Evolutionary conservation across 2,113 vertebrate genomes (phyloP).

Genomic region (Sebastes schlegelii): DNA sequence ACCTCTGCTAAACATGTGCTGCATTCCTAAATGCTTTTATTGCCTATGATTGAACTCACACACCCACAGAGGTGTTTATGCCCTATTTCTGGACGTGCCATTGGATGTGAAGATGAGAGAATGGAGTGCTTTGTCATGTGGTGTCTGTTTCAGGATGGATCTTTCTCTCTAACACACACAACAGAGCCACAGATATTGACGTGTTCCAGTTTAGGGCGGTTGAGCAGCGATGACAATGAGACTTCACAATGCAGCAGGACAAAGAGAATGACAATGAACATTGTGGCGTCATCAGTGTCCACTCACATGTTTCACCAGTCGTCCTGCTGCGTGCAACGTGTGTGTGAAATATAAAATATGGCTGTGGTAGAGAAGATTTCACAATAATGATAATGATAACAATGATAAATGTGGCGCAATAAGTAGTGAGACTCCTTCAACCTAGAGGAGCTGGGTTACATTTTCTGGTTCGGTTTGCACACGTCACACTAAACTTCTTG

Average conservation of each 20-base stretch:
- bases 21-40: conserved; percentile 45
- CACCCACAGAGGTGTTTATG: conserved; percentile 42
- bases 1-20: conserved; percentile 51
- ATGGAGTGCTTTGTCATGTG: conserved; percentile 31
- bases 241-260: conserved; percentile 39
- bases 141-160: conserved; percentile 42
- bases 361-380: neutral
- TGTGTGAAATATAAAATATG: neutral
- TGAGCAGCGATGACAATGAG: conserved; percentile 37
- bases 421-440: neutral
- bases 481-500: neutral
- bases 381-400: neutral
- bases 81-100: conserved; percentile 25
- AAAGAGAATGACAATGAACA: conserved; percentile 33
- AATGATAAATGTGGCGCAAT: neutral
- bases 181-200: conserved; percentile 28
- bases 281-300: conserved; percentile 45
- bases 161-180: conserved; percentile 3
- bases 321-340: neutral
- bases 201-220: conserved; percentile 48
- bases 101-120: conserved; percentile 40
- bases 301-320: conserved; percentile 41
- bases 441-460: neutral
- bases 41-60: conserved; percentile 19
- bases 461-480: neutral